Percentiles rank a stretch among this genome's conserved stretches.
phyloP scores from a whole-genome alignment of 2,797 vertebrate species.

The Rhinella marina region DNA sequence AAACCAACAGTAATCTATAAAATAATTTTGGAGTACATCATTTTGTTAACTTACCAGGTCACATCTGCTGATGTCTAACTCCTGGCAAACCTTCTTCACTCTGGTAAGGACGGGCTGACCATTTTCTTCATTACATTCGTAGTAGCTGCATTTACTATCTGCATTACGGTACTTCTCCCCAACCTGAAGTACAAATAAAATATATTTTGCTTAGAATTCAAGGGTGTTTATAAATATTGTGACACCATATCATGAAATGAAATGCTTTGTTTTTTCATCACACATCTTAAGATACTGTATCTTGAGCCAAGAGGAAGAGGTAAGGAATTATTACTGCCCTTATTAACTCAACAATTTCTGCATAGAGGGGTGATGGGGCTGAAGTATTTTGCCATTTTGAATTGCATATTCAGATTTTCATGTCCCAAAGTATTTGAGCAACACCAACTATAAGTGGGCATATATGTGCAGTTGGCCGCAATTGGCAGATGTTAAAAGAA shows the following conservation, averaged over 20 bases:
- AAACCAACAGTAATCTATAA: not conserved
- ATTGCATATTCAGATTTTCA: not conserved
- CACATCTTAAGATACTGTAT: too few species aligned
- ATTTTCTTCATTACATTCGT: conserved; percentile 47
- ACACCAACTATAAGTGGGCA: not conserved
- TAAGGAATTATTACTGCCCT: not conserved
- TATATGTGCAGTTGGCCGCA: not conserved
- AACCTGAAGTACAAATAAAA: conserved; percentile 22
- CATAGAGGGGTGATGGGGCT: not conserved
- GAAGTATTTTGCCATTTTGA: not conserved
- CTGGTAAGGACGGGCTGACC: conserved; percentile 41
- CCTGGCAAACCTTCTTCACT: conserved; percentile 50
- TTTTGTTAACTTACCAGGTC: conserved; percentile 41
- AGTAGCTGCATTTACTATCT: conserved; percentile 37
- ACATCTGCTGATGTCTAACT: conserved; percentile 45
- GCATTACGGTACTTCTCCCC: conserved; percentile 3
- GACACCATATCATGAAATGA: too few species aligned
- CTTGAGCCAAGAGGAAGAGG: too few species aligned
- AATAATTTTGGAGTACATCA: not conserved
- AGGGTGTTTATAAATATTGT: too few species aligned
- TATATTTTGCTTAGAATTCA: not conserved
- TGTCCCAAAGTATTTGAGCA: not conserved
- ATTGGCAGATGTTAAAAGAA: not conserved
- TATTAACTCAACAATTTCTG: not conserved
- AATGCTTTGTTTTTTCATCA: too few species aligned